These are phyloP conservation scores for Flexamia atlantica DNA, from an alignment of 2,888 invertebrate species.

Conservation along the genomic window DNA sequence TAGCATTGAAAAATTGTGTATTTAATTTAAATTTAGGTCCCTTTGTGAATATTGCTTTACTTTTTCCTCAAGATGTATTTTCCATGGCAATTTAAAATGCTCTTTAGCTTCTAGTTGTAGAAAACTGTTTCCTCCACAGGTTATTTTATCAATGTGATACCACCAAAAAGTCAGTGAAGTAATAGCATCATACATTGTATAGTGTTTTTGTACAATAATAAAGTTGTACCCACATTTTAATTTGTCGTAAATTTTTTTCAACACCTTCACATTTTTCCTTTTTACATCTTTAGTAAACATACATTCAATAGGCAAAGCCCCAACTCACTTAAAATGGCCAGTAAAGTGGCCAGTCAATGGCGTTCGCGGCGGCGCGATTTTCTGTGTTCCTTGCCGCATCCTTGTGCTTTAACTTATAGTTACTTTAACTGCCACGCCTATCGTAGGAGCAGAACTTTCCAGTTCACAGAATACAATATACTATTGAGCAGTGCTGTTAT, in stretches of 20 bases:
- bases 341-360: no score
- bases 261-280: not conserved
- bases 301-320: no score
- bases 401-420: no score
- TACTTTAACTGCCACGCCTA: no score
- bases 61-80: not conserved
- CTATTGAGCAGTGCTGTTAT: no score
- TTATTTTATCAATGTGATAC: slow-evolving; percentile 11
- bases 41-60: not conserved
- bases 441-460: no score
- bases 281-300: no score
- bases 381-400: no score
- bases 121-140: not conserved
- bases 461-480: no score
- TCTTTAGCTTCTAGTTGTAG: not conserved
- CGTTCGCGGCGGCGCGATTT: no score
- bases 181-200: not conserved
- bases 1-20: slow-evolving; percentile 28
- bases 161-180: slow-evolving; percentile 3
- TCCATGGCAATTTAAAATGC: not conserved
- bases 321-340: no score
- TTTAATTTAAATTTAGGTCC: not conserved
- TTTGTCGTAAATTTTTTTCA: not conserved
- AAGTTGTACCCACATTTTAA: slow-evolving; percentile 48
- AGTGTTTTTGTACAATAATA: slow-evolving; percentile 52